Percentiles rank a stretch among this genome's conserved stretches.
Conservation (phyloP, 1,140 invertebrate genomes). For the Drosophila guanche region DNA sequence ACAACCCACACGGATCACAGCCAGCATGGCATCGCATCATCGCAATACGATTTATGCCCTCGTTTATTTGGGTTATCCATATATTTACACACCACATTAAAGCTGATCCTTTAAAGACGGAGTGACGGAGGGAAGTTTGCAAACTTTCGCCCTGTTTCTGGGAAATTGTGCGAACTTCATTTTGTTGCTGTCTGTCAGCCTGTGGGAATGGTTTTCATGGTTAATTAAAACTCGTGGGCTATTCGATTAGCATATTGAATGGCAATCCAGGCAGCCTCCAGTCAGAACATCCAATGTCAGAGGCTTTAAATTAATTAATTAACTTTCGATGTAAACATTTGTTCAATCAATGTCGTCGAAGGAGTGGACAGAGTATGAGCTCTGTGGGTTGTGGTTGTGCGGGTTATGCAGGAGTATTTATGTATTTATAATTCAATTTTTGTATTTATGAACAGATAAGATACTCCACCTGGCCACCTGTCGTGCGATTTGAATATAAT, state of each 20-base stretch:
- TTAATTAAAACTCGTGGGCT: slow-evolving; percentile 59
- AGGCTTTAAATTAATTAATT: slow-evolving; percentile 68
- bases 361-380: not conserved
- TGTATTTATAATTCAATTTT: not conserved
- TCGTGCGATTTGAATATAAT: not conserved
- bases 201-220: slow-evolving; percentile 57
- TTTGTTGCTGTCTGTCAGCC: slow-evolving; percentile 1
- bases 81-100: slow-evolving; percentile 21
- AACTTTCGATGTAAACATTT: slow-evolving; percentile 52
- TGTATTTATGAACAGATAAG: not conserved
- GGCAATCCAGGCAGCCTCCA: slow-evolving; percentile 11
- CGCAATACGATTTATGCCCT: slow-evolving; percentile 42
- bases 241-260: slow-evolving; percentile 60
- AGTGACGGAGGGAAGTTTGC: too few relatives aligned
- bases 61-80: slow-evolving; percentile 27
- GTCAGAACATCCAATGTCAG: slow-evolving; percentile 13
- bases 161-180: not conserved
- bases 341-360: slow-evolving; percentile 22
- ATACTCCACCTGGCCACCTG: slow-evolving; percentile 14
- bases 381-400: not conserved
- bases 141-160: slow-evolving; percentile 9
- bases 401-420: not conserved
- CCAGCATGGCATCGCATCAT: slow-evolving; percentile 19
- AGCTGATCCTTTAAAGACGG: slow-evolving; percentile 1
- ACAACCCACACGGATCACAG: slow-evolving; percentile 40